A percentile compares a stretch with the other conserved stretches of the same genome.
Conservation (phyloP, 2,888 invertebrate genomes). For the Anodontia alba region DNA sequence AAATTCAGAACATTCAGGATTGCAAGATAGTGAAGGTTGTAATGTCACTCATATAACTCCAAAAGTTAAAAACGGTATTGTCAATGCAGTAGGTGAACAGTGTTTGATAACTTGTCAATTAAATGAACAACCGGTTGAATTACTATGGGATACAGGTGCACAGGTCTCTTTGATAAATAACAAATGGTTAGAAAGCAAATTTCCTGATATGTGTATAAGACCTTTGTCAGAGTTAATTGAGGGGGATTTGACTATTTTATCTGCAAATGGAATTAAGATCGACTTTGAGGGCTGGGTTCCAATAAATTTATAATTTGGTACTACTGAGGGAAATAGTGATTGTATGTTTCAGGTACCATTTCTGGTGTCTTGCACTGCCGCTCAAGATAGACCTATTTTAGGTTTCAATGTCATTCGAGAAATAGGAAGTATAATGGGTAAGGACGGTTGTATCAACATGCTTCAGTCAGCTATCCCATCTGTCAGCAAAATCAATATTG, state of each 20-base stretch:
- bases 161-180: constrained; percentile 35
- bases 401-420: constrained; percentile 43
- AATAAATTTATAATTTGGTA: background rate
- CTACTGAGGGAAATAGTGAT: background rate
- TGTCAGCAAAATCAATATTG: background rate
- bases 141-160: constrained; percentile 46
- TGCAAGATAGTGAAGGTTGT: too few relatives aligned
- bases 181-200: too few relatives aligned
- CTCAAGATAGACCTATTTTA: constrained; percentile 27
- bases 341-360: constrained; percentile 25
- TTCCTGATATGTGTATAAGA: background rate
- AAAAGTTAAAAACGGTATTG: background rate
- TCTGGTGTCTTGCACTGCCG: constrained; percentile 16
- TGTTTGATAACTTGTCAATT: constrained; percentile 25
- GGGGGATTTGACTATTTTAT: too few relatives aligned
- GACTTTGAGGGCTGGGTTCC: constrained; percentile 25
- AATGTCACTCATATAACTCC: background rate
- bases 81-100: constrained; percentile 30
- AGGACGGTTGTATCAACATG: background rate
- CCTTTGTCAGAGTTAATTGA: constrained; percentile 13
- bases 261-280: constrained; percentile 13
- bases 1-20: constrained; percentile 6
- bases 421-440: background rate
- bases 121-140: background rate
- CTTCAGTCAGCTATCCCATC: background rate